Conservation (phyloP, 1,140 invertebrate genomes). For the Temnothorax nylanderi region DNA sequence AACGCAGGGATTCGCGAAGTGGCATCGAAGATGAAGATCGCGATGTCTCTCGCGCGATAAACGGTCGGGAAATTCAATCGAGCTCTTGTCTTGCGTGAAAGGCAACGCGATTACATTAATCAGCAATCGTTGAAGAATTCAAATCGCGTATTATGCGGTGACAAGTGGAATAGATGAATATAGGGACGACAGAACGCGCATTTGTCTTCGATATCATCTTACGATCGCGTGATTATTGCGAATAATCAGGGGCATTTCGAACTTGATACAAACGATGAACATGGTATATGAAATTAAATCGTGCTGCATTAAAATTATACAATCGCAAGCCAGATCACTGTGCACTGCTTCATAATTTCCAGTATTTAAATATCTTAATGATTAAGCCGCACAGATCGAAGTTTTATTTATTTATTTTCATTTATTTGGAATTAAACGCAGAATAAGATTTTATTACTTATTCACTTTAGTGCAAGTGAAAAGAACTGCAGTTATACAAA, state of each 20-base stretch:
- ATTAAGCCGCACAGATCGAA: background rate
- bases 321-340: background rate
- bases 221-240: constrained; percentile 18
- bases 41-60: constrained; percentile 3
- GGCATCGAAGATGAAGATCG: background rate
- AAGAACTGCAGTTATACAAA: background rate
- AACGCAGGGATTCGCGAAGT: background rate
- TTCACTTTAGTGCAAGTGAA: background rate
- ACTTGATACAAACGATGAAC: constrained; percentile 7
- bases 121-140: constrained; percentile 5
- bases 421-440: background rate
- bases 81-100: background rate
- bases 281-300: background rate
- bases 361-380: background rate
- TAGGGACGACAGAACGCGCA: background rate
- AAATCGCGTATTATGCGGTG: background rate
- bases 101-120: background rate
- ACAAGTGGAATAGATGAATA: constrained; percentile 12
- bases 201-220: constrained; percentile 23
- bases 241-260: constrained; percentile 16
- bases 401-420: background rate
- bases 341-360: background rate
- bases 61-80: background rate
- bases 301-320: background rate
- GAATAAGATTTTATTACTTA: background rate